Evolutionary conservation across 2,888 invertebrate species (phyloP).

Genomic region (Operophtera brumata): DNA sequence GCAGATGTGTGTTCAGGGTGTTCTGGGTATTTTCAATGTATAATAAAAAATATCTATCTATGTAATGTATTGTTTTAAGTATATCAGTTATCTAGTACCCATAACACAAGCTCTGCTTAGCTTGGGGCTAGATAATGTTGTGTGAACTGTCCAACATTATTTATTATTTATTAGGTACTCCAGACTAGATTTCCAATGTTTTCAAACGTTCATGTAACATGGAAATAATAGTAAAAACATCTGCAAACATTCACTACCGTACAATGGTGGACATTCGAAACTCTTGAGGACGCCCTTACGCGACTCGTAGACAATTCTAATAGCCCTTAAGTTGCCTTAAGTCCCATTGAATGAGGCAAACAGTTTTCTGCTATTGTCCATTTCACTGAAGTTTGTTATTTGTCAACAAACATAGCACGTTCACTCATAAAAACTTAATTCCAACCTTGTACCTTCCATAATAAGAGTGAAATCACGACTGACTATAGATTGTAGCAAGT

Average conservation of each 20-base stretch:
- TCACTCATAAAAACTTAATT: constrained; percentile 29
- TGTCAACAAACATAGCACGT: constrained; percentile 40
- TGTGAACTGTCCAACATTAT: no score
- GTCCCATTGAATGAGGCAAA: constrained; percentile 70
- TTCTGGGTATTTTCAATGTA: no score
- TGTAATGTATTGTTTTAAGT: no score
- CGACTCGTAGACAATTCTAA: constrained; percentile 71
- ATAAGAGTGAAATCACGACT: constrained; percentile 30
- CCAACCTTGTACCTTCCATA: constrained; percentile 19
- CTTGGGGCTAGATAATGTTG: no score
- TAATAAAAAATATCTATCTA: no score
- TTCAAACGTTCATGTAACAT: neutral
- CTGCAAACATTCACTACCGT: constrained; percentile 34
- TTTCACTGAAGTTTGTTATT: constrained; percentile 64
- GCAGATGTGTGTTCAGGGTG: no score
- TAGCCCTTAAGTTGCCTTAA: constrained; percentile 75
- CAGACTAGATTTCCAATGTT: neutral
- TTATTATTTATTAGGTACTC: no score
- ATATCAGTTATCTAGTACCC: no score
- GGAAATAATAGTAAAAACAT: constrained; percentile 28
- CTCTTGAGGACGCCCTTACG: constrained; percentile 44
- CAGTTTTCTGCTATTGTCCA: constrained; percentile 75
- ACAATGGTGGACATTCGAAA: constrained; percentile 45
- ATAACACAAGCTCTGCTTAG: no score
- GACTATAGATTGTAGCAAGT: constrained; percentile 38